Conservation (phyloP, 2,797 vertebrate genomes). For the Acrossocheilus fasciatus region DNA sequence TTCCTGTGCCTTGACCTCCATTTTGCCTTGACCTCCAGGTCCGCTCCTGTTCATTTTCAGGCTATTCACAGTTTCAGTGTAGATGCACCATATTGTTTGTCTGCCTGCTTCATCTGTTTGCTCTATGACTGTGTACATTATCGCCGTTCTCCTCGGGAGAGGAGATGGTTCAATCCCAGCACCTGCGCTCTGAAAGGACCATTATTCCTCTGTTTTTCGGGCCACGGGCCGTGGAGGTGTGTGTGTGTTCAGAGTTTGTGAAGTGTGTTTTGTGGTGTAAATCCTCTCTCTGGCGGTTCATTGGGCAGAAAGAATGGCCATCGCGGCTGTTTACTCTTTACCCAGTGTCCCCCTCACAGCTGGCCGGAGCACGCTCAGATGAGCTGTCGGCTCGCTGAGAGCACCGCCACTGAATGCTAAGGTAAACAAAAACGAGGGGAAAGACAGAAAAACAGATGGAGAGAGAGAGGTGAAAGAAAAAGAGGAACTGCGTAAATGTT, state of each 20-base stretch:
- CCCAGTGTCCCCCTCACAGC: slow-evolving; percentile 83
- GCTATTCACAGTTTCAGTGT: slow-evolving; percentile 35
- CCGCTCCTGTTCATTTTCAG: slow-evolving; percentile 48
- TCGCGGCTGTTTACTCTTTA: slow-evolving; percentile 87
- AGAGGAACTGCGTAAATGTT: slow-evolving; percentile 64
- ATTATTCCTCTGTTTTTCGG: slow-evolving; percentile 64
- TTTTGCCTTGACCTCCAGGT: slow-evolving; percentile 5
- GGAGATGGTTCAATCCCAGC: slow-evolving; percentile 27
- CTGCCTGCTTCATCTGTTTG: slow-evolving; percentile 22
- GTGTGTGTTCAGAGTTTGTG: slow-evolving; percentile 70
- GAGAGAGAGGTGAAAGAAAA: slow-evolving; percentile 22
- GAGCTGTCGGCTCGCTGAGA: slow-evolving; percentile 74
- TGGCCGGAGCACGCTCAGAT: slow-evolving; percentile 82
- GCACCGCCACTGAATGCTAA: slow-evolving; percentile 75
- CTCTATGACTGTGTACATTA: slow-evolving; percentile 37
- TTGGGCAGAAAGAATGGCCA: slow-evolving; percentile 86
- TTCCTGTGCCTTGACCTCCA: slow-evolving; percentile 10
- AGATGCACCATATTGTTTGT: slow-evolving; percentile 6
- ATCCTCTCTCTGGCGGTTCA: slow-evolving; percentile 86
- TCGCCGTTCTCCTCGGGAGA: slow-evolving; percentile 18
- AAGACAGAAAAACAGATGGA: slow-evolving; percentile 46
- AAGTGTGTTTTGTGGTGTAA: slow-evolving; percentile 85
- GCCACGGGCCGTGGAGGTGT: slow-evolving; percentile 66
- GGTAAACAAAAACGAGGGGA: slow-evolving; percentile 69
- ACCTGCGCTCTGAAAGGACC: slow-evolving; percentile 35